Evolutionary conservation across 2,113 vertebrate genomes (phyloP), one percentile per base, ranked within the genome.

Genomic region (Pteropus alecto): DNA sequence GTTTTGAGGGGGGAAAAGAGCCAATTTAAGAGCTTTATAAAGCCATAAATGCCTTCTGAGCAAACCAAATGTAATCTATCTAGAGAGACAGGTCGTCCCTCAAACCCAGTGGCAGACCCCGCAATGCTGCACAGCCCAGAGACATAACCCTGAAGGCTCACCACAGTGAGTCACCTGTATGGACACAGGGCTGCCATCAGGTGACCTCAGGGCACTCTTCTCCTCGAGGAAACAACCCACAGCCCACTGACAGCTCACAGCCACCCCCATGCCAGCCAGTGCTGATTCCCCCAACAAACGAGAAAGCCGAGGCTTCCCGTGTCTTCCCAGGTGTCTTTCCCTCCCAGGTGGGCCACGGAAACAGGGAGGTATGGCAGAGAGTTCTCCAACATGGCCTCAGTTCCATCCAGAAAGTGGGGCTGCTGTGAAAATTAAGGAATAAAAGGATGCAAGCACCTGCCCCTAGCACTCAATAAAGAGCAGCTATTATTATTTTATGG

Each of bases 11-110:
- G 95, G 96, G 95, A 7, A 79, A 84, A 87, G 94, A 94, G 95
- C 95, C 96, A 98, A 97, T 98, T 98, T 93, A 97, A 98, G 96
- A 98, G 98, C 33, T 98, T 98, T 98, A 95, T 97, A 98, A 98
- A 98, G 98, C 97, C 88, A 90, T 98, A 98, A 98, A 98, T 93
- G 97, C 87, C 97, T 97, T 97, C 95, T 48, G 19, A 97, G 0
- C 76, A 95, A 98, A 93, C 98, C 96, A 90, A 97, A 97, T 97
- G 97, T 90, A 98, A 98, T 96, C 48, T 78, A 98, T 97, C 91
- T 96, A 73, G 68, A 89, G 51, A 97, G 95, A 89, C 88, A 76
- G 24, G 93, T 90, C 43, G 10, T 95, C 78, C 70, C 94, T 96
- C 92, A 35, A 95, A 92, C 51, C 51, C 96, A 94, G 2, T 60